A percentile compares a stretch with the other conserved stretches of the same genome.
These are phyloP conservation scores for Dreissena rostriformis DNA, from an alignment of 1,140 invertebrate species.

Conservation along the genomic window DNA sequence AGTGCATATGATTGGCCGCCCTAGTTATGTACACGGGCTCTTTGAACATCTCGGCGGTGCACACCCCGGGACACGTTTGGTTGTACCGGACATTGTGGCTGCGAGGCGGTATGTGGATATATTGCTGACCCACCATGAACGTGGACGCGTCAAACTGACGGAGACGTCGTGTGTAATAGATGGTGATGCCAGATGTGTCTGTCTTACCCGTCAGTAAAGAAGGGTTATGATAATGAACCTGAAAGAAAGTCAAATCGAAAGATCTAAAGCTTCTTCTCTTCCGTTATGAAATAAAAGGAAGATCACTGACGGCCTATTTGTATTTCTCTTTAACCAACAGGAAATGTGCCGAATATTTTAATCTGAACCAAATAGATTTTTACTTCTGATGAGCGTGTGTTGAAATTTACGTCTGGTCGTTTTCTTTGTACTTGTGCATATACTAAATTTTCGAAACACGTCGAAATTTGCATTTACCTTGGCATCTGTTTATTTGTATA, in stretches of 20 bases:
- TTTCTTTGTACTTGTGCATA: too few relatives aligned
- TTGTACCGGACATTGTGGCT: constrained; percentile 11
- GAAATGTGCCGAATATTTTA: neutral
- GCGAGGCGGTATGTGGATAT: constrained; percentile 60
- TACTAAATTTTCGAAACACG: too few relatives aligned
- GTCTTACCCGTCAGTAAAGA: constrained; percentile 33
- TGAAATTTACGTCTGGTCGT: neutral
- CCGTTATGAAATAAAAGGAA: neutral
- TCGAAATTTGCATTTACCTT: too few relatives aligned
- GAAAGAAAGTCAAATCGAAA: neutral
- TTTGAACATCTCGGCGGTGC: constrained; percentile 48
- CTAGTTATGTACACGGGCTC: constrained; percentile 56
- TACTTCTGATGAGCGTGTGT: neutral
- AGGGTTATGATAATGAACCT: constrained; percentile 71
- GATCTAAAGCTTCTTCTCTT: neutral
- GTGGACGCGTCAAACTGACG: constrained; percentile 51
- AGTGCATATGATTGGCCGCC: constrained; percentile 68
- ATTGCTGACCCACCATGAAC: constrained; percentile 61
- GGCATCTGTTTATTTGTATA: too few relatives aligned
- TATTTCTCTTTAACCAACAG: neutral
- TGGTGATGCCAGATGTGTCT: constrained; percentile 64
- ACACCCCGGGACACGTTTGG: constrained; percentile 47
- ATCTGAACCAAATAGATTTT: neutral
- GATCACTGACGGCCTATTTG: neutral
- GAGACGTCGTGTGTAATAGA: constrained; percentile 54